Evolutionary conservation across 2,113 vertebrate genomes (phyloP), one percentile per base, ranked within the genome.

Genomic region (Nanorana parkeri): DNA sequence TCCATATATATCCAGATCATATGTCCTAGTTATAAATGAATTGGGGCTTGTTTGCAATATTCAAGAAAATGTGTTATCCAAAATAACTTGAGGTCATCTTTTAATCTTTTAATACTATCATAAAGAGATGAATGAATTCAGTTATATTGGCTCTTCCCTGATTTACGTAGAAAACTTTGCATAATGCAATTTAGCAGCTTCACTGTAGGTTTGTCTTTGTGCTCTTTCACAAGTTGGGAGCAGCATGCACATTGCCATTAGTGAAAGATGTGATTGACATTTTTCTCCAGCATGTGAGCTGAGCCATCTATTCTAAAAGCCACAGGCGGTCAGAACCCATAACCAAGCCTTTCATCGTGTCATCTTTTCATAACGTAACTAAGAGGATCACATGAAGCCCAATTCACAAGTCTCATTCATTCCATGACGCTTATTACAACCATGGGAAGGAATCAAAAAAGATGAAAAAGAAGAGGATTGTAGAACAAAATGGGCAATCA

Each of bases 301-400:
- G 65, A 66, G 28, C 52, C 29, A 13, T 80, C 16, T 17, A 69
- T 17, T 6, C 28, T 55, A 2, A 17, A 17, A 58, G 68, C 80
- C 51, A 67, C 61, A 75, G 80, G 80, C 80, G 47, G 32, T n/a
- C 60, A 47, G 19, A 51, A 16, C 56, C 17, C 56, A 65, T 83
- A 76, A 83, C 52, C 5, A 66, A 60, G 17, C 23, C 21, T 58
- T 67, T 68, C 80, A 58, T 76, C 54, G 54, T 51, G 36, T 29
- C 11, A 6, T 58, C 17, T 47, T 65, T 66, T 54, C 23, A 47
- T 29, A 68, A 67, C 63, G 80, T 83, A 63, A 76, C 36, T 23
- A 55, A 67, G 5, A 54, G 15, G 54, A 72, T 83, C 80, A 76
- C 80, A 83, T 76, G 80, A 76, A 67, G 47, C 16, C 5, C 52